These are phyloP conservation scores for Protobothrops flavoviridis DNA, from an alignment of 2,113 vertebrate species.

Conservation along the genomic window DNA sequence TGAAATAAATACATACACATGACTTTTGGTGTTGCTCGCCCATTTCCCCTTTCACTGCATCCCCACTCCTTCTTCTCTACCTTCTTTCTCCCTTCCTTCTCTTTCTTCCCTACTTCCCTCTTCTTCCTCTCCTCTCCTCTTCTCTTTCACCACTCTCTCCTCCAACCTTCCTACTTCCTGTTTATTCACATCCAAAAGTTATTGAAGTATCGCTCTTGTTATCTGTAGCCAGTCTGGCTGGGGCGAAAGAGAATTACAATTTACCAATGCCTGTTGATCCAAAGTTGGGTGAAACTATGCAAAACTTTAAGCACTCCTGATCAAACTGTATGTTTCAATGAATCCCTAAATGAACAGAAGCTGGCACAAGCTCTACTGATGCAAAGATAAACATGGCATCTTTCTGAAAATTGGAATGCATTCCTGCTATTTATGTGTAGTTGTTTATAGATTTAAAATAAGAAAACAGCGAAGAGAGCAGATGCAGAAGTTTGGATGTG, in stretches of 20 bases:
- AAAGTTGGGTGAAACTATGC: not conserved
- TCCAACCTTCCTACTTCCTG: too few relatives aligned
- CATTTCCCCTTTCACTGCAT: too few relatives aligned
- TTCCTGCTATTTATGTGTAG: not conserved
- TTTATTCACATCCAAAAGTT: not conserved
- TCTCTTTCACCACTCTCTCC: too few relatives aligned
- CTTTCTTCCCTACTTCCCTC: too few relatives aligned
- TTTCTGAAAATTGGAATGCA: not conserved
- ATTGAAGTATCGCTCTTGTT: not conserved
- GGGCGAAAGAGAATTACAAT: not conserved
- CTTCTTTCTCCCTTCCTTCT: too few relatives aligned
- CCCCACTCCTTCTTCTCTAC: too few relatives aligned
- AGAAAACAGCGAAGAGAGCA: not conserved
- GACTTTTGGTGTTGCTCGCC: too few relatives aligned
- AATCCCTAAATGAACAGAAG: not conserved
- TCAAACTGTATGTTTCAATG: not conserved
- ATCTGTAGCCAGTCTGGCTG: not conserved
- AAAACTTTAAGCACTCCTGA: not conserved
- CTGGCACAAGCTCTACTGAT: not conserved
- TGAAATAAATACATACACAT: too few relatives aligned
- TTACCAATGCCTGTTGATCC: not conserved
- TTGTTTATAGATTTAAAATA: not conserved
- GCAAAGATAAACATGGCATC: not conserved
- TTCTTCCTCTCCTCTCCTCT: too few relatives aligned
- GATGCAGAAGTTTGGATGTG: not conserved